Evolutionary conservation across 2,888 invertebrate genomes (phyloP), one percentile per base, ranked within the genome.

Genomic region (Helobdella robusta): DNA sequence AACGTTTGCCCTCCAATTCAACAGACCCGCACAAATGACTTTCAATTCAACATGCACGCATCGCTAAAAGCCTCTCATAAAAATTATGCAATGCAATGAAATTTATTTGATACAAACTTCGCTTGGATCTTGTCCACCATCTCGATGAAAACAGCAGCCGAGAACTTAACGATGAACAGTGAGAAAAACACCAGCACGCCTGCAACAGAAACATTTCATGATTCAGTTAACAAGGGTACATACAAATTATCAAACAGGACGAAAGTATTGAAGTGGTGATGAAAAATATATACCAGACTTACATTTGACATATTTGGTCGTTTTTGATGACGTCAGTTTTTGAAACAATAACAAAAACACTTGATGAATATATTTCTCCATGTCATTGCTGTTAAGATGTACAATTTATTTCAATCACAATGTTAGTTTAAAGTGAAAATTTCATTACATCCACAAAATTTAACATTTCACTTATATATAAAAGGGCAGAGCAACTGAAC

Each of bases 281-380:
- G 8, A 36, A 59, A 20, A 32, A 23, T 1, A 28, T 20, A 58
- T 18, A 23, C 34, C 32, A 23, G 20, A n/a, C 66, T 59, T 32
- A 68, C 69, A 25, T 44, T 68, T 67, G 25, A 94, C 86, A 80
- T 88, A 97, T 82, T 97, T 97, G 0, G 91, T 88, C 0, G 98
- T 98, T 82, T 94, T 97, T 0, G 90, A 89, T 0, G 88, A 87
- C 1, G 91, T 89, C 35, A 98, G 82, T 64, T 97, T 84, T 81
- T 92, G 91, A 82, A 97, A 95, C n/a, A 97, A 83, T 67, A 95
- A 79, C 18, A 90, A 84, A 78, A 94, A 91, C 67, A 95, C 85
- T 80, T 92, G 91, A 76, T 89, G 89, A 76, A 89, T 84, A 78
- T 85, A 91, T 28, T 85, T 84, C 64, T 85, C 84, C 76, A 94